phyloP scores from a whole-genome alignment of 2,113 vertebrate species.

The Cygnus atratus region DNA sequence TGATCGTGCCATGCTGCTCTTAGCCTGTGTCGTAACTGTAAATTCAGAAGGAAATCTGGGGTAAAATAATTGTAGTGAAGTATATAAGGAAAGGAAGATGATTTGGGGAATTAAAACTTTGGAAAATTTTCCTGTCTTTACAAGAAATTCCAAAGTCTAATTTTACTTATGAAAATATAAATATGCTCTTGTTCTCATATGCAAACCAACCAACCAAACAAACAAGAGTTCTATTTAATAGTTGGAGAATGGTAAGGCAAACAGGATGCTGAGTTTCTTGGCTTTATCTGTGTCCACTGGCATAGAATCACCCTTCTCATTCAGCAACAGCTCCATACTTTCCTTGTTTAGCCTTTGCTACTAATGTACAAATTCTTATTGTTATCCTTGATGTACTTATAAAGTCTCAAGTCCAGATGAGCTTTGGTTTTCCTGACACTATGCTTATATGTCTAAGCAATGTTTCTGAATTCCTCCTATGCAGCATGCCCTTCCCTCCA shows the following conservation, averaged over 20 bases:
- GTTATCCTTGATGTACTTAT: background rate
- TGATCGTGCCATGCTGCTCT: background rate
- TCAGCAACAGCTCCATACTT: background rate
- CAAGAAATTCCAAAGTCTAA: background rate
- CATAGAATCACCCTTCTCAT: background rate
- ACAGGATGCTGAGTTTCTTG: background rate
- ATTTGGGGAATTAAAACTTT: background rate
- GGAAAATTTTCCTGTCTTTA: background rate
- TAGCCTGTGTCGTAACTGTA: background rate
- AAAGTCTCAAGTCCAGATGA: background rate
- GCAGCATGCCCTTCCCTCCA: background rate
- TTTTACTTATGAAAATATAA: background rate
- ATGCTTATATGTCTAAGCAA: fast-evolving
- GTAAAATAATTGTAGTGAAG: background rate
- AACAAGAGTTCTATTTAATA: background rate
- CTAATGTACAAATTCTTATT: background rate
- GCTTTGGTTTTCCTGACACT: background rate
- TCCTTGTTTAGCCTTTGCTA: background rate
- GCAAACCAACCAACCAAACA: background rate
- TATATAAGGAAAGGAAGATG: background rate
- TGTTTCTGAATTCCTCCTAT: background rate
- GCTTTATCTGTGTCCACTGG: background rate
- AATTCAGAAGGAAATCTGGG: background rate
- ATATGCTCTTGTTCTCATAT: background rate
- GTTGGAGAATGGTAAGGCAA: background rate